Percentiles rank a stretch among this genome's conserved stretches.
Conservation (phyloP, 2,797 vertebrate species). For the Babyrousa celebensis region DNA sequence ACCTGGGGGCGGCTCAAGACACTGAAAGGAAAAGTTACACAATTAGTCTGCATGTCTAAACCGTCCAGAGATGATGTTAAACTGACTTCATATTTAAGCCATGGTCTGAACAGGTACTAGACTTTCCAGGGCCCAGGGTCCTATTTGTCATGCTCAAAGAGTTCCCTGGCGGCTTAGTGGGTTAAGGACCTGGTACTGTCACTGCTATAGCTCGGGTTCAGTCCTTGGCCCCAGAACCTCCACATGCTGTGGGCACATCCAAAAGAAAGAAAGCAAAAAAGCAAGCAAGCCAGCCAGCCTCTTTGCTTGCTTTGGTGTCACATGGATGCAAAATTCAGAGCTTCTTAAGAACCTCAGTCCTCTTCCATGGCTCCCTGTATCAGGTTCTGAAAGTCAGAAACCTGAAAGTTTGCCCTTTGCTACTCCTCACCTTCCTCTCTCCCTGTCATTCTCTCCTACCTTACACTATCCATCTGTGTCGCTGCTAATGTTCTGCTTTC, state of each 20-base stretch:
- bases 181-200: too few species aligned
- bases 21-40: background rate
- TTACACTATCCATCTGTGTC: background rate
- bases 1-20: background rate
- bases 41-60: background rate
- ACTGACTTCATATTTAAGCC: conserved; percentile 54
- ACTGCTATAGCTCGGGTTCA: too few species aligned
- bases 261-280: too few species aligned
- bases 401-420: background rate
- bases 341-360: background rate
- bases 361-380: background rate
- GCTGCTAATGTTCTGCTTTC: background rate
- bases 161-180: too few species aligned
- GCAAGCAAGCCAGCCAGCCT: too few species aligned
- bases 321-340: background rate
- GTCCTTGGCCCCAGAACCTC: too few species aligned
- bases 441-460: background rate
- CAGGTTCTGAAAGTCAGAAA: background rate
- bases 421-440: background rate
- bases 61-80: background rate
- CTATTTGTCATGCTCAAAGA: background rate
- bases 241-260: too few species aligned
- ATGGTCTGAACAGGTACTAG: background rate
- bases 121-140: background rate
- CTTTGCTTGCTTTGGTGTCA: conserved; percentile 6